A percentile compares a stretch with the other conserved stretches of the same genome.
These are phyloP conservation scores for Xylota segnis DNA, from an alignment of 2,888 invertebrate genomes.

Conservation along the genomic window DNA sequence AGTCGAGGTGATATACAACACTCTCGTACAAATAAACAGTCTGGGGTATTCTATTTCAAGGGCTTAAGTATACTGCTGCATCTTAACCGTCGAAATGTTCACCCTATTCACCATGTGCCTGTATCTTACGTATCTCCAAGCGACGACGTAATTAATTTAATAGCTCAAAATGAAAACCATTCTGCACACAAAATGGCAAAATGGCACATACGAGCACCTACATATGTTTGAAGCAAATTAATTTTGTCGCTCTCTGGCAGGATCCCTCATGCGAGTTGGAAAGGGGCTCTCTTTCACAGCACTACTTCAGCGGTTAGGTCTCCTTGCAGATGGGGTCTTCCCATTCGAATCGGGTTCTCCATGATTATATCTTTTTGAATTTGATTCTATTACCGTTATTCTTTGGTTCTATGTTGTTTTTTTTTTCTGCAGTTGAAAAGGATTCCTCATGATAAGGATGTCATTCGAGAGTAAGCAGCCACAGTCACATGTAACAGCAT, in stretches of 20 bases:
- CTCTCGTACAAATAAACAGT: neutral
- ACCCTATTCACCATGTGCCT: neutral
- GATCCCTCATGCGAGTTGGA: slow-evolving; percentile 23
- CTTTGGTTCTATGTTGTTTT: neutral
- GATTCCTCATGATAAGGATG: slow-evolving; percentile 26
- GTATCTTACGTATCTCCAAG: slow-evolving; percentile 6
- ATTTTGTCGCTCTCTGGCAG: slow-evolving; percentile 39
- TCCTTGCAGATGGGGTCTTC: neutral
- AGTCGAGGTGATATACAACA: neutral
- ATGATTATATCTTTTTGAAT: slow-evolving; percentile 47
- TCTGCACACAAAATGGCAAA: slow-evolving; percentile 42
- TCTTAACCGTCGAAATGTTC: slow-evolving; percentile 12
- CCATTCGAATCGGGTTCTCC: slow-evolving; percentile 14
- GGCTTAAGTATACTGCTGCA: slow-evolving; percentile 1
- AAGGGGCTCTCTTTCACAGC: slow-evolving; percentile 22
- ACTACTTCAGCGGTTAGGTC: slow-evolving; percentile 21
- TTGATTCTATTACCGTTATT: slow-evolving; percentile 45
- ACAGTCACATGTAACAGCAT: slow-evolving; percentile 11
- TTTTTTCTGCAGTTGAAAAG: slow-evolving; percentile 11
- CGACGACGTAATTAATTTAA: slow-evolving; percentile 52
- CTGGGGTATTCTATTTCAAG: slow-evolving; percentile 27
- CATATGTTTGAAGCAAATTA: slow-evolving; percentile 41
- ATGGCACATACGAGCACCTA: slow-evolving; percentile 12
- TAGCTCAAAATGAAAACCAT: slow-evolving; percentile 41
- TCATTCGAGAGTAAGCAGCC: slow-evolving; percentile 20